Conservation (phyloP, 2,797 vertebrate species). For the Lithobates sylvaticus region DNA sequence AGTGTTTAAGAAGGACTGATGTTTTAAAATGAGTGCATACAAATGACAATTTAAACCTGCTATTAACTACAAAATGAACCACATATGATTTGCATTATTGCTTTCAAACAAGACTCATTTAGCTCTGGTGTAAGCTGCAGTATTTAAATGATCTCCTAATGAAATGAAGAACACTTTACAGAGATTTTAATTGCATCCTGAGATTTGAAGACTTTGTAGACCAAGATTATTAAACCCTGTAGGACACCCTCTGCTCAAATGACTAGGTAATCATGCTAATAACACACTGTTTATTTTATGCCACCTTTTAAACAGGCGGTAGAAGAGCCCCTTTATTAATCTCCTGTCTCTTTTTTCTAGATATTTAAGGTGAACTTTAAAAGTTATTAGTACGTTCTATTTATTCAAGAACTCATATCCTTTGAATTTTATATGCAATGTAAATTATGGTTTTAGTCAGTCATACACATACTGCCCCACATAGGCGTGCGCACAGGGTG, state of each 20-base stretch:
- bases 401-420: background rate
- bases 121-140: conserved; percentile 8
- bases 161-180: conserved; percentile 39
- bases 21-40: conserved; percentile 18
- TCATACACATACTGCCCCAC: too few relatives aligned
- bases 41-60: conserved; percentile 23
- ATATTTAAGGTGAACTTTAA: background rate
- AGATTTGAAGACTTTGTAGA: conserved; percentile 24
- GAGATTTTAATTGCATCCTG: conserved; percentile 37
- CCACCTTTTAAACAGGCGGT: background rate
- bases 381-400: background rate
- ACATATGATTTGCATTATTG: conserved; percentile 33
- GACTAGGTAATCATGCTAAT: conserved; percentile 1
- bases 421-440: too few relatives aligned
- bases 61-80: conserved; percentile 46
- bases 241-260: conserved; percentile 4
- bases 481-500: too few relatives aligned
- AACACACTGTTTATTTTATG: conserved; percentile 11
- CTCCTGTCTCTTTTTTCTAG: background rate
- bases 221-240: conserved; percentile 17
- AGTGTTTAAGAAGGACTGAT: conserved; percentile 5
- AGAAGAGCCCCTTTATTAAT: background rate
- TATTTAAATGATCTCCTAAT: conserved; percentile 39
- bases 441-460: too few relatives aligned
- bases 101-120: conserved; percentile 41